These are phyloP conservation scores for Drosophila sp. DNA, from an alignment of 1,140 invertebrate genomes.

Conservation along the genomic window DNA sequence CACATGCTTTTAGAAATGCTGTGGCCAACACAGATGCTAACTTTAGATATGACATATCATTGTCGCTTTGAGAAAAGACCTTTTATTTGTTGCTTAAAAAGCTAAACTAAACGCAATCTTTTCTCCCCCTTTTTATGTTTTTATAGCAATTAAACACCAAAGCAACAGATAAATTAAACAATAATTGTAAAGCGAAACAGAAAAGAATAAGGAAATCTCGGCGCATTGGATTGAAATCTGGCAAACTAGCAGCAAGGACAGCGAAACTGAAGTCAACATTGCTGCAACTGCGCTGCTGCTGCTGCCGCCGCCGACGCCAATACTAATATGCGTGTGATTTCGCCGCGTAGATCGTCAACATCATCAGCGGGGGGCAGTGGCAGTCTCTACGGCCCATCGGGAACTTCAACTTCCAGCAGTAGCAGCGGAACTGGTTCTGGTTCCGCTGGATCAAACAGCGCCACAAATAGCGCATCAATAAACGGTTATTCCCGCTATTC, in stretches of 20 bases:
- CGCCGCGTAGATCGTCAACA: constrained; percentile 82
- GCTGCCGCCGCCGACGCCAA: constrained; percentile 49
- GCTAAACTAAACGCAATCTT: not conserved
- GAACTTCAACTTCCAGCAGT: constrained; percentile 62
- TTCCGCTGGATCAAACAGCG: constrained; percentile 36
- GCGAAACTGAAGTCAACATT: constrained; percentile 27
- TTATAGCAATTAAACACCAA: constrained; percentile 22
- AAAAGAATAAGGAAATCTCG: not conserved
- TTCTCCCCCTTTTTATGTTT: not conserved
- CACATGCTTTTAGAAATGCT: no score
- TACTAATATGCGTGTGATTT: constrained; percentile 83
- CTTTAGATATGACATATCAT: no score
- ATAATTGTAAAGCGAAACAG: constrained; percentile 1
- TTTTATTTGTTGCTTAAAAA: no score
- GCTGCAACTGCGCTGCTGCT: constrained; percentile 63
- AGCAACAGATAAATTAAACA: not conserved
- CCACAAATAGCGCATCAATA: constrained; percentile 39
- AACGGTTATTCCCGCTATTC: constrained; percentile 69
- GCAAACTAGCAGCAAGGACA: not conserved
- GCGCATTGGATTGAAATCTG: not conserved
- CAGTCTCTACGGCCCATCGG: constrained; percentile 79
- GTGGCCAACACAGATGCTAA: no score
- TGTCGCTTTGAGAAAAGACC: no score
- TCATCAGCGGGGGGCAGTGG: constrained; percentile 80
- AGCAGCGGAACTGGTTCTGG: constrained; percentile 42